phyloP scores from a whole-genome alignment of 2,113 vertebrate genomes.

The Perca fluviatilis region DNA sequence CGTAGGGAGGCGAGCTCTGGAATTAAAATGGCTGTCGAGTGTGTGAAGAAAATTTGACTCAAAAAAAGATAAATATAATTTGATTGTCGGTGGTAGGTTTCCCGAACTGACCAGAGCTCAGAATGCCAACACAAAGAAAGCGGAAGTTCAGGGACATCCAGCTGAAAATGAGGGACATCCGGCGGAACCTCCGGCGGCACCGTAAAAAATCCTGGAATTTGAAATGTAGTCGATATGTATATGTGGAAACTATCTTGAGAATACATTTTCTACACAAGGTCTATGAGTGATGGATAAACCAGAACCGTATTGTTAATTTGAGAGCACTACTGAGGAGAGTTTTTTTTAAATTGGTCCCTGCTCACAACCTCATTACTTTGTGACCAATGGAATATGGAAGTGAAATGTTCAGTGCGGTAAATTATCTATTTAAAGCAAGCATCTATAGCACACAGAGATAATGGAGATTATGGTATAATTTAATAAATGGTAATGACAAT shows the following conservation, averaged over 20 bases:
- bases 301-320: background rate
- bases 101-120: no score
- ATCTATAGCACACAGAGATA: background rate
- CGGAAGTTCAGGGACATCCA: no score
- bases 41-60: no score
- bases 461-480: background rate
- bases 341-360: background rate
- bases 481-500: background rate
- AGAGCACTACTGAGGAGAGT: background rate
- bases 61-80: no score
- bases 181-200: no score
- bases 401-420: background rate
- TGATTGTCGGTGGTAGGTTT: no score
- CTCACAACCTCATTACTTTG: background rate
- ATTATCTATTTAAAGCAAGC: constrained; percentile 8
- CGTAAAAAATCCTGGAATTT: no score
- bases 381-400: background rate
- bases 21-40: no score
- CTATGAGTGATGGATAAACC: background rate
- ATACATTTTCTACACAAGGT: background rate
- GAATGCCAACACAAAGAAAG: no score
- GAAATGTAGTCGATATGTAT: no score
- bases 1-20: no score
- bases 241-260: background rate
- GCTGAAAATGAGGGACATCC: no score